phyloP scores from a whole-genome alignment of 2,797 vertebrate species.

The Pseudomugil tenellus region DNA sequence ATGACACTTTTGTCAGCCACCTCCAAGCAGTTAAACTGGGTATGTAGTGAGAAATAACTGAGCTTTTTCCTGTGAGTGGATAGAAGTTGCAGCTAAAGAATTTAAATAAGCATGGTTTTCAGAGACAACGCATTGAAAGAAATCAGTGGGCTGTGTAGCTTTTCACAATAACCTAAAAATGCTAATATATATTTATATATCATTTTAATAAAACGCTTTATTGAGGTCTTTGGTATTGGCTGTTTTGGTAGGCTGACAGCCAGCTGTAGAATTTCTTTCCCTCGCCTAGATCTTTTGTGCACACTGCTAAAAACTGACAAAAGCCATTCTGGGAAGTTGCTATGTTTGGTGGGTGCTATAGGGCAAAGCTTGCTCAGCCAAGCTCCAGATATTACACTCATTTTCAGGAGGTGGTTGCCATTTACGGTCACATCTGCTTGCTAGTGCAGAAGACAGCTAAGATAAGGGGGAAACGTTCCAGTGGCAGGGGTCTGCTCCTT shows the following conservation, averaged over 20 bases:
- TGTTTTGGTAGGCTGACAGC: conserved; percentile 21
- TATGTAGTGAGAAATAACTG: background rate
- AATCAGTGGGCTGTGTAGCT: no score
- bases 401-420: conserved; percentile 57
- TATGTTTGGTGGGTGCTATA: conserved; percentile 57
- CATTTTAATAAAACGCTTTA: conserved; percentile 15
- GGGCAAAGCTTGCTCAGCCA: conserved; percentile 56
- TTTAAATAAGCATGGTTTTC: background rate
- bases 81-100: background rate
- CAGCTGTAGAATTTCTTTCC: conserved; percentile 55
- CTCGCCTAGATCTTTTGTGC: conserved; percentile 53
- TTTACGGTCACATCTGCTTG: conserved; percentile 57
- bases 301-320: conserved; percentile 52
- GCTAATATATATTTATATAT: background rate
- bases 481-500: conserved; percentile 43
- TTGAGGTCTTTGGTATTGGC: conserved; percentile 22
- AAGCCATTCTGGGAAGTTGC: conserved; percentile 50
- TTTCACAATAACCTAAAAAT: background rate
- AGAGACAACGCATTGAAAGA: no score
- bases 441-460: conserved; percentile 45
- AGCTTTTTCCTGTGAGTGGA: background rate
- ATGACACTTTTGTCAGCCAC: background rate
- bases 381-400: conserved; percentile 59
- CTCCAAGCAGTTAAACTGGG: background rate
- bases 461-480: conserved; percentile 55